Base-by-base conservation (phyloP, 2,797 vertebrate species). In the Limnodromus scolopaceus region DNA sequence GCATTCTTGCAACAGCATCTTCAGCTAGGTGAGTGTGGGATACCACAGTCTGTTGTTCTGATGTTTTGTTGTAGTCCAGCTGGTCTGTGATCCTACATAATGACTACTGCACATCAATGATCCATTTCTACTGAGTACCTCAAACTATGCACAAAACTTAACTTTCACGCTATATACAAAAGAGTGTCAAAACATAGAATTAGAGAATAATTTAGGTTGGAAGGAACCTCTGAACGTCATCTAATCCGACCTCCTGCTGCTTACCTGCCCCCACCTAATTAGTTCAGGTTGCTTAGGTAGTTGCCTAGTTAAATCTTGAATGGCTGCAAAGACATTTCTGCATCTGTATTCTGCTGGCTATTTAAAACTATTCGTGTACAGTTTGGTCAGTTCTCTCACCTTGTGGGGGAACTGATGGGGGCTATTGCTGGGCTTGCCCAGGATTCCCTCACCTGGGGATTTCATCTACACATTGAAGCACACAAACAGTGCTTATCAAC, bases 241-340 rank as follows among this genome's bases (percentile, higher is more conserved):
- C 14, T 70, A 70, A 69, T 43, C 25, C 10, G 36, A 46, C 4
- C 7, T 83, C 23, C 80, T 88, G 16, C 32, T 70, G 25, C 8
- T 12, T 22, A 25, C 25, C 22, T 5, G 5, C 6, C 4, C 0
- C 24, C 4, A 5, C 12, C 25, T 30, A 41, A 39, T n/a, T 65
- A n/a, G 34, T 60, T 80, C 38, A 72, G n/a, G 20, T 23, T 83
- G 34, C 32, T 57, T 25, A 58, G 9, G 17, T 32, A 55, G 45
- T 61, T 75, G 39, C 23, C 16, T 60, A 82, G n/a, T 48, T 87
- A 63, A 48, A 45, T 39, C 45, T 34, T 41, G 9, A 87, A 49
- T 9, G 23, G 24, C 36, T 69, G 10, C 34, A 61, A 79, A 75
- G 19, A 41, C 17, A 65, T n/a, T 82, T 79, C 46, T 83, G 27